phyloP scores from a whole-genome alignment of 2,113 vertebrate species.

The Geococcyx californianus region DNA sequence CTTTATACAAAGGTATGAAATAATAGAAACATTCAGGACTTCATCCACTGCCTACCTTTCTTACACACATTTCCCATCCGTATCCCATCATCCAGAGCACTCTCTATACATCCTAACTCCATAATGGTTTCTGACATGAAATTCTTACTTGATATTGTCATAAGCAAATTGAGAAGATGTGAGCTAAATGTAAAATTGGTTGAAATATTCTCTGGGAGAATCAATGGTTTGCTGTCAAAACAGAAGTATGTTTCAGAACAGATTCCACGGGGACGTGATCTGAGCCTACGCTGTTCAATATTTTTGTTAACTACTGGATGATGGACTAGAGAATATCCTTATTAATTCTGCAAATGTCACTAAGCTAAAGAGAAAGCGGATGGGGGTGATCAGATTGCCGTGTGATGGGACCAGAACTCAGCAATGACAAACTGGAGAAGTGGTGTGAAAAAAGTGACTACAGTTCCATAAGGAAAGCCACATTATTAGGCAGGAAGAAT shows the following conservation, averaged over 20 bases:
- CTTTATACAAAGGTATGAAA: not conserved
- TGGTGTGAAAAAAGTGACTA: not conserved
- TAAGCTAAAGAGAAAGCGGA: not conserved
- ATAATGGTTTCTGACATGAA: not conserved
- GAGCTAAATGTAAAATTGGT: slow-evolving; percentile 30
- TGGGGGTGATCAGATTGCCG: not conserved
- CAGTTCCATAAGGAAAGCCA: not conserved
- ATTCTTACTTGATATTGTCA: not conserved
- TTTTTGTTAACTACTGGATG: slow-evolving; percentile 8
- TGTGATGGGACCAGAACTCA: not conserved
- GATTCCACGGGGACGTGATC: not conserved
- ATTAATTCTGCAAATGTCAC: slow-evolving; percentile 34
- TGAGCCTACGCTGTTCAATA: not conserved
- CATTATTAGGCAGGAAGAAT: not conserved
- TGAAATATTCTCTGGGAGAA: slow-evolving; percentile 40
- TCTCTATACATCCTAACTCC: not conserved
- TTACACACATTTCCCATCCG: not conserved
- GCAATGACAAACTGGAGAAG: not conserved
- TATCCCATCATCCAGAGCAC: not conserved
- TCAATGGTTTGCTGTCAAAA: slow-evolving; percentile 56
- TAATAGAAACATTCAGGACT: not conserved
- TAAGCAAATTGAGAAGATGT: not conserved
- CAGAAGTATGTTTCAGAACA: not conserved
- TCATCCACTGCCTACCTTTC: not conserved
- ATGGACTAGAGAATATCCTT: slow-evolving; percentile 31